Evolutionary conservation across 1,140 invertebrate genomes (phyloP).

Genomic region (Trachymyrmex septentrionalis): DNA sequence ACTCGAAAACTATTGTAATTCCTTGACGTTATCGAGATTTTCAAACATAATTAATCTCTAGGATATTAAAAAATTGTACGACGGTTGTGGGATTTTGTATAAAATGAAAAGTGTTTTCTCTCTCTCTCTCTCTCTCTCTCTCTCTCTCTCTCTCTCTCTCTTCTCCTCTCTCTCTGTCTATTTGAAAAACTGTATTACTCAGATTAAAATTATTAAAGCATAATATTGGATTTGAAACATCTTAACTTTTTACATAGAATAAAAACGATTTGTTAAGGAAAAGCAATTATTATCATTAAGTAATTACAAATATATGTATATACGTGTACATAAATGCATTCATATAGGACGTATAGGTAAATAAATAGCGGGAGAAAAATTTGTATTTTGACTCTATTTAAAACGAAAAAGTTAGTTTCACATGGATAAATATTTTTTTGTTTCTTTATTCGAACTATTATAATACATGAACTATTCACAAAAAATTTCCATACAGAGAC

Average conservation of each 20-base stretch:
- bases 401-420: no score
- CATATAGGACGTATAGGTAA: no score
- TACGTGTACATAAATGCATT: not conserved
- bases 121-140: not conserved
- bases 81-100: not conserved
- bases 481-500: not conserved
- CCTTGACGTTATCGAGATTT: not conserved
- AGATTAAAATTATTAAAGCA: conserved; percentile 9
- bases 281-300: not conserved
- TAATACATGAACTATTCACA: conserved; percentile 34
- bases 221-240: conserved; percentile 10
- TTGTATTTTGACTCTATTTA: not conserved
- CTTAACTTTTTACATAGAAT: not conserved
- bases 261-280: not conserved
- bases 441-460: conserved; percentile 29
- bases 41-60: conserved; percentile 14
- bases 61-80: conserved; percentile 2
- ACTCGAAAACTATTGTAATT: conserved; percentile 1
- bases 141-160: no score
- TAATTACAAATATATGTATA: not conserved
- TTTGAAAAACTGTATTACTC: not conserved
- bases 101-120: not conserved
- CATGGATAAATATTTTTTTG: conserved; percentile 5
- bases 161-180: no score
- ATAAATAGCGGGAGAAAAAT: no score